Percentiles rank a stretch among this genome's conserved stretches.
Conservation (phyloP, 2,888 invertebrate genomes). For the Tricholauxania praeusta region DNA sequence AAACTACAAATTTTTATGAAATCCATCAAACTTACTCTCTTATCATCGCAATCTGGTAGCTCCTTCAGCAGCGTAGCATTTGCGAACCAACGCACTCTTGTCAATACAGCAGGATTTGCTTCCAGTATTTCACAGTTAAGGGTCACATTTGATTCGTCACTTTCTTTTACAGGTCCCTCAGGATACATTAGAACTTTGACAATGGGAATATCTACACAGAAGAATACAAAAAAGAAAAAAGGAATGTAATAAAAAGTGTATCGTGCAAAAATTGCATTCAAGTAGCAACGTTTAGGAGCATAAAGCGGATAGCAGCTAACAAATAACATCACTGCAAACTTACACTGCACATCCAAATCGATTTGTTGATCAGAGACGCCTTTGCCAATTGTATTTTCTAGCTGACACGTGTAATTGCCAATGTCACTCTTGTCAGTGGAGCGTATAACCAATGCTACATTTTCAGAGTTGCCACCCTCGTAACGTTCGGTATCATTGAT, state of each 20-base stretch:
- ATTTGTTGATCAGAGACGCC: slow-evolving; percentile 80
- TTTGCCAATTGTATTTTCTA: slow-evolving; percentile 84
- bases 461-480: slow-evolving; percentile 81
- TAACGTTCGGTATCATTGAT: slow-evolving; percentile 74
- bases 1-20: too few relatives aligned
- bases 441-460: slow-evolving; percentile 82
- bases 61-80: slow-evolving; percentile 87
- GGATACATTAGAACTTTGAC: slow-evolving; percentile 84
- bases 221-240: not conserved
- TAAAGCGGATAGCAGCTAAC: not conserved
- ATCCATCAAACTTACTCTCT: slow-evolving; percentile 53
- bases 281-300: not conserved
- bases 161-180: slow-evolving; percentile 81
- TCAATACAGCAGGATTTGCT: slow-evolving; percentile 82
- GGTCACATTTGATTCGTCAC: slow-evolving; percentile 83
- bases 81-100: slow-evolving; percentile 88
- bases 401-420: slow-evolving; percentile 86
- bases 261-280: not conserved
- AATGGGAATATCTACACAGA: slow-evolving; percentile 78
- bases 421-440: slow-evolving; percentile 82
- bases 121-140: slow-evolving; percentile 82
- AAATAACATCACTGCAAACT: slow-evolving; percentile 66
- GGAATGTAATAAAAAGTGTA: slow-evolving; percentile 2
- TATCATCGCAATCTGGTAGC: slow-evolving; percentile 79
- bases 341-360: slow-evolving; percentile 85